Percentiles rank a stretch among this genome's conserved stretches.
Evolutionary conservation across 2,888 invertebrate species (phyloP).

Genomic region (Deroplatys truncata): DNA sequence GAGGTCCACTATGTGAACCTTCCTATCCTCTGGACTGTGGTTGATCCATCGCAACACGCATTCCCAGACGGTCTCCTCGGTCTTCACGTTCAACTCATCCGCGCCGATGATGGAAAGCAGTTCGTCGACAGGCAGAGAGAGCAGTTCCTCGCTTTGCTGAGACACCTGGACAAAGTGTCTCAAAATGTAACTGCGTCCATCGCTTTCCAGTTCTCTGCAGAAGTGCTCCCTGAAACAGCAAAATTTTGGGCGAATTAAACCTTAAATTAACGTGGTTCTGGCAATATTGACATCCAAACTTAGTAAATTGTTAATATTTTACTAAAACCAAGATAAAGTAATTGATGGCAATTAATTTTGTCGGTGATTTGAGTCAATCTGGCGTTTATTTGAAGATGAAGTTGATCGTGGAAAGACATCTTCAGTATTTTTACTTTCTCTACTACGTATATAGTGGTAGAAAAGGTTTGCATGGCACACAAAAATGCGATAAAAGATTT

Average conservation of each 20-base stretch:
- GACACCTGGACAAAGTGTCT: constrained; percentile 70
- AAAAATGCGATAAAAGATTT: too few species aligned
- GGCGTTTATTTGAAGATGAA: too few species aligned
- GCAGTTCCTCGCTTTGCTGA: constrained; percentile 67
- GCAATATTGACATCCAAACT: too few species aligned
- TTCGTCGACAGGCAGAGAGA: constrained; percentile 67
- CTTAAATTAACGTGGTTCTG: too few species aligned
- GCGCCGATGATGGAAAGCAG: constrained; percentile 72
- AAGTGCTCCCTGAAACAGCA: constrained; percentile 57
- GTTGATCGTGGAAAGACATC: too few species aligned
- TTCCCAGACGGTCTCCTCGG: constrained; percentile 85
- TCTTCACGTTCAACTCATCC: constrained; percentile 82
- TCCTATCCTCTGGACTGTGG: constrained; percentile 66
- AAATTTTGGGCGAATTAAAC: neutral
- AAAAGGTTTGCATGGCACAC: too few species aligned
- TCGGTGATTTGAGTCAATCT: too few species aligned
- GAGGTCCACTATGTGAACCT: constrained; percentile 68
- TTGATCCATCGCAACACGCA: constrained; percentile 84
- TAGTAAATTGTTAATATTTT: too few species aligned
- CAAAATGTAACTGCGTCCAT: constrained; percentile 67
- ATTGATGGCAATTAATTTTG: too few species aligned
- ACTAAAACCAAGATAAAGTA: too few species aligned
- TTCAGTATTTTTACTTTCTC: too few species aligned
- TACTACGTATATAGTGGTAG: too few species aligned
- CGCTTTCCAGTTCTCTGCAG: constrained; percentile 65